phyloP scores from a whole-genome alignment of 1,140 invertebrate genomes.

The Tetramorium parvispinum region DNA sequence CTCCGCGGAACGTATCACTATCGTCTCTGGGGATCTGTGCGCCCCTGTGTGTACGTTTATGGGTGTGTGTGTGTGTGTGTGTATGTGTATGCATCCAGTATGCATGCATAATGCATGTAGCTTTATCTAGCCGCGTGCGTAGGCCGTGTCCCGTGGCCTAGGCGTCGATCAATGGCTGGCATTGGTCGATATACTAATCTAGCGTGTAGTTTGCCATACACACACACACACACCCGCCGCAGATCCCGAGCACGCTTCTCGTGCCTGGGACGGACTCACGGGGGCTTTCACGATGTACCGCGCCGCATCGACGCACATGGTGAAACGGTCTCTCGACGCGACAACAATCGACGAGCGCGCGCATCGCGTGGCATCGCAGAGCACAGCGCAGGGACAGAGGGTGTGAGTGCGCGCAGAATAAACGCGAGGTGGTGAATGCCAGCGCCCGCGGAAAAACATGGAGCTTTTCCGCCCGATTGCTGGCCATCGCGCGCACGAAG shows the following conservation, averaged over 20 bases:
- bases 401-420: neutral
- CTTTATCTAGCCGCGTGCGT: conserved; percentile 67
- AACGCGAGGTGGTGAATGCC: neutral
- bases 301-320: neutral
- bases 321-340: neutral
- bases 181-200: conserved; percentile 74
- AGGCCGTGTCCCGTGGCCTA: conserved; percentile 50
- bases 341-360: neutral
- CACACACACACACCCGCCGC: neutral
- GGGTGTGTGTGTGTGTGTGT: conserved; percentile 6
- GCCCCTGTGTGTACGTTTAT: conserved; percentile 3
- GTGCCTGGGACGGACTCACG: neutral
- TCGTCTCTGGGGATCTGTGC: conserved; percentile 25
- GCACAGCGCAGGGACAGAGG: neutral
- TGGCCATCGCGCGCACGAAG: neutral
- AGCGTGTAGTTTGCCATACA: conserved; percentile 43
- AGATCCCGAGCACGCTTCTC: conserved; percentile 7
- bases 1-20: conserved; percentile 43
- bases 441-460: neutral
- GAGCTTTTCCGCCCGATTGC: neutral
- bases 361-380: neutral
- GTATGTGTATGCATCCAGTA: conserved; percentile 61
- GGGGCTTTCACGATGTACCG: conserved; percentile 10
- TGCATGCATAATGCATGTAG: conserved; percentile 59
- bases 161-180: conserved; percentile 72